Base-by-base conservation (phyloP, 2,797 vertebrate genomes). In the Trachops cirrhosus region DNA sequence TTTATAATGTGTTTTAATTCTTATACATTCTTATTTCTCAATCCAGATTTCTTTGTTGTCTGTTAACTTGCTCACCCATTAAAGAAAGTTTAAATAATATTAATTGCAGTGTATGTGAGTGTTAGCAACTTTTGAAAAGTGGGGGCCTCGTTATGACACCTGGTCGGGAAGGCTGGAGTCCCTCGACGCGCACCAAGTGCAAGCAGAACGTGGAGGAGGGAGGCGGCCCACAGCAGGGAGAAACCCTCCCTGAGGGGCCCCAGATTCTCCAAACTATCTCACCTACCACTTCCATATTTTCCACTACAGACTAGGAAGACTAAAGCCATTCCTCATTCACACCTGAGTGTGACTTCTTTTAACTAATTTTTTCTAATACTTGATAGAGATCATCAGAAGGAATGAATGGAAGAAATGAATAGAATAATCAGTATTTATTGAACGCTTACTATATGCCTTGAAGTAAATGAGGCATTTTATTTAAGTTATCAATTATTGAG, bases 11-110 rank as follows among this genome's bases (percentile, higher is more conserved):
- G 83, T 93, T 92, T 91, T 91, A 0, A 10, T 8, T 84, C 26
- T 79, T 52, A 46, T 44, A 89, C 73, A 79, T 78, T 75, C 75
- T 86, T 93, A 89, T 48, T 87, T 77, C 68, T 83, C 37, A 57
- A 32, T 95, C 57, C n/a, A 84, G 24, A 75, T 95, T 96, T 77
- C 80, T 71, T 84, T 94, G 41, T 87, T 97, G 78, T 74, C 15
- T 21, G 0, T 32, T 86, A 78, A 59, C 39, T n/a, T 62, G 94
- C 32, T 94, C 29, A 70, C 32, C 77, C 71, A 44, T 86, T 79
- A 73, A 67, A 67, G 70, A 68, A 84, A 74, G 26, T 26, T 96
- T 75, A 86, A 95, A 82, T 64, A 87, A 54, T 90, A 70, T n/a
- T 48, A 48, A 67, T 32, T 14, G 15, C 29, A 15, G 3, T 48